Base-by-base conservation (phyloP, 2,888 invertebrate species). In the Diadromus collaris region DNA sequence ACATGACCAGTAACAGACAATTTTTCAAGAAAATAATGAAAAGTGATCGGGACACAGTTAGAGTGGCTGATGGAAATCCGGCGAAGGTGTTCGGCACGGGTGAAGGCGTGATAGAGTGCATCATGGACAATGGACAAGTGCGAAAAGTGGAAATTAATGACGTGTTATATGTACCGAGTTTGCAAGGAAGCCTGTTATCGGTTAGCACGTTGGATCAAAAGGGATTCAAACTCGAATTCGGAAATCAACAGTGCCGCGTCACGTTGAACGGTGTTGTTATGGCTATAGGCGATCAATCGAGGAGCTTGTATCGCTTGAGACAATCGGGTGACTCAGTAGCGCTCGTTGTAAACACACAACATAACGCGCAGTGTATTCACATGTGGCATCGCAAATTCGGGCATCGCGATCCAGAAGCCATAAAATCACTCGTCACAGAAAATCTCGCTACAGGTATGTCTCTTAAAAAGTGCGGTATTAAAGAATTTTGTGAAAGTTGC, bases 311-410 rank as follows among this genome's bases (percentile, higher is more conserved):
- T 38, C 72, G 75, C 32, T 51, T 85, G 32, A 78, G 56, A 13
- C 9, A n/a, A 16, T n/a, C 24, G 16, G 24, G 81, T 19, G 76
- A 65, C 1, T 80, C 76, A 24, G 56, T 60, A 16, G 48, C 48
- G 48, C 41, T 34, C 4, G 56, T 68, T 4, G 74, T 32, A 60
- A 58, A 46, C 21, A 29, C 51, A 6, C 65, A 56, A 1, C 71
- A 77, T 19, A 67, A 58, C 41, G 41, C 72, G 2, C 46, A 82
- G 27, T 84, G 82, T 38, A 58, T 77, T 19, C 84, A 85, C 21
- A 46, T 56, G 6, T 85, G 85, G 83, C 85, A 85, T 41, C 32
- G 80, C 27, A 56, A 81, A n/a, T 70, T 85, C 24, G 82, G 85
- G 6, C 84, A 85, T 56, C 44, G 82, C 19, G 46, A 81, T 56